Conservation (phyloP, 2,888 invertebrate genomes). For the Yponomeuta malinellus region DNA sequence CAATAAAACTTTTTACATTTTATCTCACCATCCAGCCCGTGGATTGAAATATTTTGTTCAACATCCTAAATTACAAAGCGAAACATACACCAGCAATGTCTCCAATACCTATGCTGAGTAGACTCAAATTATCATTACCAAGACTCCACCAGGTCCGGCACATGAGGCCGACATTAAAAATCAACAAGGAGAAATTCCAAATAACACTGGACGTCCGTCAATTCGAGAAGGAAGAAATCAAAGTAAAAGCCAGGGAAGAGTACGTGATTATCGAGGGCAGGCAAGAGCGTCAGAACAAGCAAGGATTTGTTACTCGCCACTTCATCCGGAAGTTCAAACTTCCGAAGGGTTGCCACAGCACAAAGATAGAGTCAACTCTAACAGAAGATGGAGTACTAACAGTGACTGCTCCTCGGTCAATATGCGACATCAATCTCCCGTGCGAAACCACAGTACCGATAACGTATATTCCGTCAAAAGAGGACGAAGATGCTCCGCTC, state of each 20-base stretch:
- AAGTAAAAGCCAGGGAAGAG: constrained; percentile 51
- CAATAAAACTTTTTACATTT: too few relatives aligned
- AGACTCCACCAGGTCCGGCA: constrained; percentile 11
- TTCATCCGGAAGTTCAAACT: constrained; percentile 55
- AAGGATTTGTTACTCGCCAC: constrained; percentile 41
- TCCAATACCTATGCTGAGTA: not conserved
- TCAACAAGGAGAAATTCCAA: constrained; percentile 49
- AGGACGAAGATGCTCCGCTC: constrained; percentile 6
- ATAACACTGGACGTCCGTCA: constrained; percentile 48
- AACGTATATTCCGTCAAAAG: not conserved
- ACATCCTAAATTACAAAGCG: too few relatives aligned
- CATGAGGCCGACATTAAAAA: constrained; percentile 41
- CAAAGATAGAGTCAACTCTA: constrained; percentile 29
- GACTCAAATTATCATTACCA: not conserved
- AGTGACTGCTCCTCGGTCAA: constrained; percentile 42
- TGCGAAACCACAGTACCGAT: constrained; percentile 37
- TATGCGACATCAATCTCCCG: constrained; percentile 32
- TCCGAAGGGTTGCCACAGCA: constrained; percentile 27
- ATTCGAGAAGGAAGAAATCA: constrained; percentile 50
- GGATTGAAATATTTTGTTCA: too few relatives aligned
- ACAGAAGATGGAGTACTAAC: constrained; percentile 48
- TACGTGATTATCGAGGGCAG: constrained; percentile 58
- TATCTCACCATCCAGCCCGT: too few relatives aligned
- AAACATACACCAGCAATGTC: not conserved
- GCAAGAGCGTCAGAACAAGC: constrained; percentile 46